These are phyloP conservation scores for Solenopsis fugax DNA, from an alignment of 1,140 invertebrate genomes.

Conservation along the genomic window DNA sequence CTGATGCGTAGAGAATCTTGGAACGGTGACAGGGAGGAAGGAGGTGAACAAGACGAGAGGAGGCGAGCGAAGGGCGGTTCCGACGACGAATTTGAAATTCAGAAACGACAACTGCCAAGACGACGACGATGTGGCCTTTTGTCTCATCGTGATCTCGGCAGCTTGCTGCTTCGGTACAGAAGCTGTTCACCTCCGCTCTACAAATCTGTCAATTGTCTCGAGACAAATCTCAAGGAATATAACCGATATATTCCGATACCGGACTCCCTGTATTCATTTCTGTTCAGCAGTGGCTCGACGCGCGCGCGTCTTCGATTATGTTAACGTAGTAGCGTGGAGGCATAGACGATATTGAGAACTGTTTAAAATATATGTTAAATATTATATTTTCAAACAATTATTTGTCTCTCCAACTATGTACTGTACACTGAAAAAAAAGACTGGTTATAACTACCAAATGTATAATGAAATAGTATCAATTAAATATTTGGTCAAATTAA, in stretches of 20 bases:
- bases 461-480: too few species aligned
- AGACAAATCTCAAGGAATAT: slow-evolving; percentile 83
- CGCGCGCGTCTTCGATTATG: slow-evolving; percentile 46
- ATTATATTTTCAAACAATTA: neutral
- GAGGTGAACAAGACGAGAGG: slow-evolving; percentile 27
- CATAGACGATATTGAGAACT: neutral
- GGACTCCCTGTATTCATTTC: neutral
- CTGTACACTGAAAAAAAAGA: too few species aligned
- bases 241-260: slow-evolving; percentile 75
- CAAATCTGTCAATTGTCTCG: slow-evolving; percentile 86
- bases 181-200: slow-evolving; percentile 77
- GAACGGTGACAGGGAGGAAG: slow-evolving; percentile 15
- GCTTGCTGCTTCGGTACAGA: slow-evolving; percentile 47
- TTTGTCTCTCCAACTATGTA: neutral
- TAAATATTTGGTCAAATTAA: too few species aligned
- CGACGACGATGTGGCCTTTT: slow-evolving; percentile 78
- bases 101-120: slow-evolving; percentile 75
- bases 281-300: neutral
- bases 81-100: slow-evolving; percentile 84
- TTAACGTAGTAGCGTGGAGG: neutral
- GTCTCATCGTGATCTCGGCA: slow-evolving; percentile 77
- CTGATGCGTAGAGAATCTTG: slow-evolving; percentile 50
- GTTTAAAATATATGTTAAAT: neutral
- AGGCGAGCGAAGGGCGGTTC: slow-evolving; percentile 37
- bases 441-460: too few species aligned